A percentile compares a stretch with the other conserved stretches of the same genome.
Evolutionary conservation across 2,888 invertebrate species (phyloP).

Genomic region (Neuroscelio doddi): DNA sequence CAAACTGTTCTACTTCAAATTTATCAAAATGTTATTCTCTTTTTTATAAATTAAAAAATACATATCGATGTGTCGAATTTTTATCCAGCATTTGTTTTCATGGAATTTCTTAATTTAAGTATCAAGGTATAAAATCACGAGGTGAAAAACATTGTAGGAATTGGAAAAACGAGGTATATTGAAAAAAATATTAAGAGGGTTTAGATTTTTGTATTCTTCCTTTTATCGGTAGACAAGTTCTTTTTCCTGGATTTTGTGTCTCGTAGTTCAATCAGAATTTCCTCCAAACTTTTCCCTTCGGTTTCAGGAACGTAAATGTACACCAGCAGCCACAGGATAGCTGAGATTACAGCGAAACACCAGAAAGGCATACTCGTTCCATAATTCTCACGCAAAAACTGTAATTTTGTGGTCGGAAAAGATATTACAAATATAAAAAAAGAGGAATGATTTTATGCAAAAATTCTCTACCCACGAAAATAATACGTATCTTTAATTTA

Average conservation of each 20-base stretch:
- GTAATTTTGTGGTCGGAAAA: too few species aligned
- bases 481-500: too few species aligned
- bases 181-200: background rate
- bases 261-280: slow-evolving; percentile 62
- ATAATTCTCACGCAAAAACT: slow-evolving; percentile 46
- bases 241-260: too few species aligned
- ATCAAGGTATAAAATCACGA: too few species aligned
- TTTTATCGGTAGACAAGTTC: background rate
- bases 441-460: background rate
- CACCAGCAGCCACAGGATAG: slow-evolving; percentile 62
- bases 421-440: background rate
- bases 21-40: too few species aligned
- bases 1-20: slow-evolving; percentile 37
- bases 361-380: slow-evolving; percentile 62
- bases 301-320: slow-evolving; percentile 68
- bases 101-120: too few species aligned
- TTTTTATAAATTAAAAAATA: too few species aligned
- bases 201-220: background rate
- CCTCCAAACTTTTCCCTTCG: slow-evolving; percentile 68
- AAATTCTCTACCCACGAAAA: too few species aligned
- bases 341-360: slow-evolving; percentile 59
- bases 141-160: too few species aligned
- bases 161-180: too few species aligned
- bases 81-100: too few species aligned
- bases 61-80: too few species aligned